Evolutionary conservation across 2,797 vertebrate genomes (phyloP).

Genomic region (Bradypodion ventrale): DNA sequence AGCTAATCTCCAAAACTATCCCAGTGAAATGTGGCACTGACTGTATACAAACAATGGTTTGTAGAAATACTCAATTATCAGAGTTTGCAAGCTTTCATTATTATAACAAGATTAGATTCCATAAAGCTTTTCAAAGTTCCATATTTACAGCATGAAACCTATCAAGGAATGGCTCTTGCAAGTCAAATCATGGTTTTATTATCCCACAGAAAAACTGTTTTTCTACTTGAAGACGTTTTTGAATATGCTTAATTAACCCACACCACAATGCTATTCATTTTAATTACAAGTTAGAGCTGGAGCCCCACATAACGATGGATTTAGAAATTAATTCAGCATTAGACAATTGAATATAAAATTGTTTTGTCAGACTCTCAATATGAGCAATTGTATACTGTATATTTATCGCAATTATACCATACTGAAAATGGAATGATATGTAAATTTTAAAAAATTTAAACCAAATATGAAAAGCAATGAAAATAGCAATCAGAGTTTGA

Average conservation of each 20-base stretch:
- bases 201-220: constrained; percentile 13
- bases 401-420: neutral
- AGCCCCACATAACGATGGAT: constrained; percentile 1
- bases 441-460: constrained; percentile 8
- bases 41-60: neutral
- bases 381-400: neutral
- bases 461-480: constrained; percentile 12
- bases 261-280: constrained; percentile 11
- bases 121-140: constrained; percentile 9
- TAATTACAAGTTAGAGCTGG: constrained; percentile 23
- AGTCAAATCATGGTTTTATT: constrained; percentile 14
- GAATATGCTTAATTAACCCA: constrained; percentile 28
- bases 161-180: constrained; percentile 2
- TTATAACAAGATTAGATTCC: neutral
- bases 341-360: constrained; percentile 14
- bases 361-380: neutral
- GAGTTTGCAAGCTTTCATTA: neutral
- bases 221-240: constrained; percentile 18
- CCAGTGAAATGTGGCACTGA: neutral
- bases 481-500: neutral
- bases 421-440: neutral
- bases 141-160: constrained; percentile 16
- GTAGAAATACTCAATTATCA: neutral
- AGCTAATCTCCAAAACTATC: neutral
- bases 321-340: constrained; percentile 27